These are phyloP conservation scores for Heliconius eleuchia DNA, from an alignment of 1,140 invertebrate species.

Conservation along the genomic window DNA sequence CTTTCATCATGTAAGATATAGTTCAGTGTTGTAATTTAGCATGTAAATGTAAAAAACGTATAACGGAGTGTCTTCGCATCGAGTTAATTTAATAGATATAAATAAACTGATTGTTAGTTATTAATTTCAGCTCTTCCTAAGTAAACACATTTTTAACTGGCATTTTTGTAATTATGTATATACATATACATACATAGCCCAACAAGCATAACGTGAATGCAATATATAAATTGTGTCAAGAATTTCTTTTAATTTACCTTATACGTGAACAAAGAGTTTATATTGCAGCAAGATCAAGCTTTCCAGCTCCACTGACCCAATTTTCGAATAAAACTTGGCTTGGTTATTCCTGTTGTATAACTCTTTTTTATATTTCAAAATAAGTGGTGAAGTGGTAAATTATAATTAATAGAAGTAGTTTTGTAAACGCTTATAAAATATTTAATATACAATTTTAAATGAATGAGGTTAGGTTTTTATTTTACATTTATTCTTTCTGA, in stretches of 20 bases:
- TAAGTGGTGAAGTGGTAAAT: background rate
- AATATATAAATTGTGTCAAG: conserved; percentile 11
- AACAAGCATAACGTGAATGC: background rate
- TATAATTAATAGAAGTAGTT: background rate
- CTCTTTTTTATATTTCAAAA: background rate
- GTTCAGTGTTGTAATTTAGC: too few relatives aligned
- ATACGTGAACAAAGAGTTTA: background rate
- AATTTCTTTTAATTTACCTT: conserved; percentile 12
- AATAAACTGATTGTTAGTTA: too few relatives aligned
- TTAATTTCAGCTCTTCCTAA: background rate
- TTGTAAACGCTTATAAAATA: background rate
- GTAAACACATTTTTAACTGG: background rate
- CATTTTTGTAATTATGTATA: background rate
- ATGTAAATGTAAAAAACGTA: too few relatives aligned
- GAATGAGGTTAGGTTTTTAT: too few relatives aligned
- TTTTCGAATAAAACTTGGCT: conserved; percentile 1
- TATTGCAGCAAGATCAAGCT: conserved; percentile 9
- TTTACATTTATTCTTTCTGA: too few relatives aligned
- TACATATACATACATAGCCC: background rate
- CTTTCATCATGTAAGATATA: too few relatives aligned
- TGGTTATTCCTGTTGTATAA: conserved; percentile 1
- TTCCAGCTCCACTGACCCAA: conserved; percentile 8
- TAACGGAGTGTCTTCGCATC: too few relatives aligned
- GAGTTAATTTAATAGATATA: too few relatives aligned
- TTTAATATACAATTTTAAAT: background rate